Percentiles rank a stretch among this genome's conserved stretches.
phyloP scores from a whole-genome alignment of 2,113 vertebrate genomes.

The Oncorhynchus masou region DNA sequence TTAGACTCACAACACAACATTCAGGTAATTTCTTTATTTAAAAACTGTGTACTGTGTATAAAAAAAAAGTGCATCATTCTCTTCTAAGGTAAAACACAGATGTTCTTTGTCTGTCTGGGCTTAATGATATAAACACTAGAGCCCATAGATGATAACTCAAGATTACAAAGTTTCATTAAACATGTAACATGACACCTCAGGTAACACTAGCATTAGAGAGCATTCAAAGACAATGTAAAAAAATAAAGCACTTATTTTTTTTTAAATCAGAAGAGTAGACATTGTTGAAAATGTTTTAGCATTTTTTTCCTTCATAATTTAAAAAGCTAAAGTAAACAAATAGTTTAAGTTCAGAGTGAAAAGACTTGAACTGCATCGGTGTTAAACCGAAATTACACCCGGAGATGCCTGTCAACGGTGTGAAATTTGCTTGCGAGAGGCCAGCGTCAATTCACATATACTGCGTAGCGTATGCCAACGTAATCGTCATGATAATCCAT shows the following conservation, averaged over 20 bases:
- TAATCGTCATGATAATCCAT: too few relatives aligned
- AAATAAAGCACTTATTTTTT: conserved; percentile 41
- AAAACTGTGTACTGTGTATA: conserved; percentile 33
- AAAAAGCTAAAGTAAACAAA: conserved; percentile 50
- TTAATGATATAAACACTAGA: conserved; percentile 29
- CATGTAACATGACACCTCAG: conserved; percentile 35
- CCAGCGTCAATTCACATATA: too few relatives aligned
- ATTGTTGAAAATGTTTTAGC: neutral
- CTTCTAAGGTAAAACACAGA: conserved; percentile 34
- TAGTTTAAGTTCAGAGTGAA: conserved; percentile 12
- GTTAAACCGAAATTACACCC: neutral
- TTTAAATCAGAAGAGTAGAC: conserved; percentile 1
- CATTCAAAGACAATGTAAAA: conserved; percentile 44
- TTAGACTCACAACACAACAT: neutral
- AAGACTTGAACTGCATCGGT: conserved; percentile 19
- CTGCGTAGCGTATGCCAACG: too few relatives aligned
- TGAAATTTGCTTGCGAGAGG: neutral
- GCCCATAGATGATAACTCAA: conserved; percentile 37
- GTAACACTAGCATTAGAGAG: conserved; percentile 26
- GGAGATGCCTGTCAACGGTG: neutral
- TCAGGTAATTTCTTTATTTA: conserved; percentile 52
- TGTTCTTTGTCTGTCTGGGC: conserved; percentile 19
- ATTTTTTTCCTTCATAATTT: conserved; percentile 55
- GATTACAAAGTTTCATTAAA: conserved; percentile 15
- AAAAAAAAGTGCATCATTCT: conserved; percentile 53